A percentile compares a stretch with the other conserved stretches of the same genome.
Evolutionary conservation across 2,113 vertebrate species (phyloP).

Genomic region (Urocynchramus pylzowi): DNA sequence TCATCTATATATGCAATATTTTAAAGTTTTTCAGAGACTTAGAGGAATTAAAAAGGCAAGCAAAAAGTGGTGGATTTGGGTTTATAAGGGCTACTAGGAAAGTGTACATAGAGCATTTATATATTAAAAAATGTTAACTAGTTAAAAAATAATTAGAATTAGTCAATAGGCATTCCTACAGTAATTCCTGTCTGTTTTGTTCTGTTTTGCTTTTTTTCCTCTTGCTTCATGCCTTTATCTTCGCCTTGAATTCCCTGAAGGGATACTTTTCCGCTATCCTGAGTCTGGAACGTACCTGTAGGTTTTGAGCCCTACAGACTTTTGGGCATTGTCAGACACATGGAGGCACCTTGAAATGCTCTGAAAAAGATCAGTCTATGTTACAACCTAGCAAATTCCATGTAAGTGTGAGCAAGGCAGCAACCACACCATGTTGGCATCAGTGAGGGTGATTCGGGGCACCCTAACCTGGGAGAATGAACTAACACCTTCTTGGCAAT

Average conservation of each 20-base stretch:
- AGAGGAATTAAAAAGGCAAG: not conserved
- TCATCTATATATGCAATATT: not conserved
- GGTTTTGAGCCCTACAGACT: not conserved
- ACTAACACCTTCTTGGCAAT: not conserved
- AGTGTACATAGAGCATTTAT: not conserved
- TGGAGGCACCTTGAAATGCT: not conserved
- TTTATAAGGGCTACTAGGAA: not conserved
- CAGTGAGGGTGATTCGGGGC: not conserved
- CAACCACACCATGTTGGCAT: not conserved
- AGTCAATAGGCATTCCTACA: not conserved
- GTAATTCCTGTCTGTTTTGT: not conserved
- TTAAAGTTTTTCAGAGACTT: not conserved
- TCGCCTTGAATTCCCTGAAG: not conserved
- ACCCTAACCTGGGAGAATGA: not conserved
- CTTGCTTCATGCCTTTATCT: not conserved
- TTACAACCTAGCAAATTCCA: not conserved
- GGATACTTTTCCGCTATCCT: not conserved
- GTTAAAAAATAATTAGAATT: not conserved
- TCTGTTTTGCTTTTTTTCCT: rapidly evolving
- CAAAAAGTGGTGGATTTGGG: not conserved
- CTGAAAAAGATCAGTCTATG: not conserved
- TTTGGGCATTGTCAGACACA: not conserved
- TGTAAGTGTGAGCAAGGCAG: not conserved
- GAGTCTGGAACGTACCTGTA: not conserved
- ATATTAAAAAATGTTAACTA: not conserved